These are phyloP conservation scores for Cheilinus undulatus DNA, from an alignment of 2,113 vertebrate species.

Conservation along the genomic window DNA sequence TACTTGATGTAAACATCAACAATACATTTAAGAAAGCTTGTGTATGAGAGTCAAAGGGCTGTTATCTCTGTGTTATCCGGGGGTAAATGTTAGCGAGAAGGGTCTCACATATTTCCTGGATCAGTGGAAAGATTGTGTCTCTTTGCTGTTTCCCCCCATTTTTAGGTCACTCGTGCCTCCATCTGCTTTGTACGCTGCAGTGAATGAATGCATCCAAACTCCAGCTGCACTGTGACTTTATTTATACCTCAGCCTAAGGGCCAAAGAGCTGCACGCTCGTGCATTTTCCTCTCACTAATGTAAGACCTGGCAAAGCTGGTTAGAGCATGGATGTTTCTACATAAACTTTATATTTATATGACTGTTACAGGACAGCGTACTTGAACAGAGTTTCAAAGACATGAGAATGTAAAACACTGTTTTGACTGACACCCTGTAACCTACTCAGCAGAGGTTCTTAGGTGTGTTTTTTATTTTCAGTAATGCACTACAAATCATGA, in stretches of 20 bases:
- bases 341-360: slow-evolving; percentile 25
- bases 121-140: slow-evolving; percentile 43
- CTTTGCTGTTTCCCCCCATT: neutral
- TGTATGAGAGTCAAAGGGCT: slow-evolving; percentile 56
- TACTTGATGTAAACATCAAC: slow-evolving; percentile 55
- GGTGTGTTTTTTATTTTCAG: slow-evolving; percentile 72
- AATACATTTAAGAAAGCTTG: slow-evolving; percentile 58
- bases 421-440: slow-evolving; percentile 39
- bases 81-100: slow-evolving; percentile 36
- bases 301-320: slow-evolving; percentile 37
- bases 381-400: neutral
- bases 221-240: slow-evolving; percentile 77
- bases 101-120: slow-evolving; percentile 59
- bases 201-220: slow-evolving; percentile 69
- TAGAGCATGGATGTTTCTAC: slow-evolving; percentile 18
- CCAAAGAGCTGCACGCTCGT: slow-evolving; percentile 36
- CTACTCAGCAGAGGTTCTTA: slow-evolving; percentile 21
- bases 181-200: slow-evolving; percentile 65
- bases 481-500: slow-evolving; percentile 82
- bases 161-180: slow-evolving; percentile 67
- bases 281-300: slow-evolving; percentile 45
- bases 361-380: slow-evolving; percentile 28
- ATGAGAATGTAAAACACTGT: slow-evolving; percentile 16
- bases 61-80: slow-evolving; percentile 54
- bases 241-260: slow-evolving; percentile 69